These are phyloP conservation scores for Merodon equestris DNA, from an alignment of 2,888 invertebrate genomes.

Conservation along the genomic window DNA sequence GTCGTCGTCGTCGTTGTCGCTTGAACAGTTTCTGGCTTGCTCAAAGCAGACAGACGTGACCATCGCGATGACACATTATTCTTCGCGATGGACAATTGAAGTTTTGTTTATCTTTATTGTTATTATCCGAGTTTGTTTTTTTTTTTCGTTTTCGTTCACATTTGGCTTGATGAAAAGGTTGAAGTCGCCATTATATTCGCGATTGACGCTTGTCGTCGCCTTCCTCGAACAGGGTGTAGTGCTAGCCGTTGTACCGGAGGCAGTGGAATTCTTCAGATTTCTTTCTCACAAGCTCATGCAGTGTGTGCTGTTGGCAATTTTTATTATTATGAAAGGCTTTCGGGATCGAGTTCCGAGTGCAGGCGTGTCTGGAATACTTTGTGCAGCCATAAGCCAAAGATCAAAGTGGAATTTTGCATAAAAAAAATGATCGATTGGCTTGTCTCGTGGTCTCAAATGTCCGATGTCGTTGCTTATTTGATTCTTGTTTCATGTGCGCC, in stretches of 20 bases:
- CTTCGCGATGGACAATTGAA: constrained; percentile 60
- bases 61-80: constrained; percentile 66
- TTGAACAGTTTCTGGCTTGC: constrained; percentile 34
- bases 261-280: constrained; percentile 46
- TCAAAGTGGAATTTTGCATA: constrained; percentile 43
- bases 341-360: constrained; percentile 49
- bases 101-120: constrained; percentile 61
- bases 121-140: constrained; percentile 46
- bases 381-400: constrained; percentile 18
- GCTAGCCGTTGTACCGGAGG: constrained; percentile 5
- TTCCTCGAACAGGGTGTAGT: constrained; percentile 56
- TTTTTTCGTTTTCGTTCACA: constrained; percentile 17
- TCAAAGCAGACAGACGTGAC: constrained; percentile 55
- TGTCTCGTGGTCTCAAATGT: constrained; percentile 33
- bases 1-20: too few species aligned
- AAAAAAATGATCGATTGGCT: constrained; percentile 43
- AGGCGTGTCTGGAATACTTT: constrained; percentile 48
- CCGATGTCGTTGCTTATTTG: constrained; percentile 50
- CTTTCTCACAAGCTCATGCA: constrained; percentile 43
- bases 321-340: not conserved
- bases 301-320: constrained; percentile 27
- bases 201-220: constrained; percentile 31
- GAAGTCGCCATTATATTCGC: constrained; percentile 31
- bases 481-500: constrained; percentile 25
- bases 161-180: constrained; percentile 10